Percentiles rank a stretch among this genome's conserved stretches.
Conservation (phyloP, 2,888 invertebrate species). For the Agrotis segetum region DNA sequence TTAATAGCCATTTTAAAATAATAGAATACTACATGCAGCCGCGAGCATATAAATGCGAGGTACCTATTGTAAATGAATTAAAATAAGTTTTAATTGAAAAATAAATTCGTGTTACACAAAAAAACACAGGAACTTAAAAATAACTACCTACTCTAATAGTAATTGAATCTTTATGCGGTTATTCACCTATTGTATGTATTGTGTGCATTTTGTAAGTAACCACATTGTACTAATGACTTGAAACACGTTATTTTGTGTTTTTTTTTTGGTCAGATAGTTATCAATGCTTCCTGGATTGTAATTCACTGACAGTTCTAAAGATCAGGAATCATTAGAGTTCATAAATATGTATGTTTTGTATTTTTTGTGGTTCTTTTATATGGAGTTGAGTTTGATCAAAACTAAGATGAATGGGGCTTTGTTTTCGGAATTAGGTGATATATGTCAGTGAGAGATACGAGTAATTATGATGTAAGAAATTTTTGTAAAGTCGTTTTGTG, state of each 20-base stretch:
- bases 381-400: too few species aligned
- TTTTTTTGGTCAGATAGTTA: slow-evolving; percentile 28
- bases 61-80: slow-evolving; percentile 18
- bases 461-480: too few species aligned
- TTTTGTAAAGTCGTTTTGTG: too few species aligned
- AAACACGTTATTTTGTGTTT: slow-evolving; percentile 37
- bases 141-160: background rate
- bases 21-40: background rate
- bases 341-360: slow-evolving; percentile 23
- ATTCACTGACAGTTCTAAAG: slow-evolving; percentile 39
- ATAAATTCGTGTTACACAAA: slow-evolving; percentile 6
- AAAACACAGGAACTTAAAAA: slow-evolving; percentile 38
- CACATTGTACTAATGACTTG: slow-evolving; percentile 23
- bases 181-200: slow-evolving; percentile 19
- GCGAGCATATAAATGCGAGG: background rate
- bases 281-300: slow-evolving; percentile 44
- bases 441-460: too few species aligned
- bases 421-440: too few species aligned
- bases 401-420: too few species aligned
- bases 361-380: slow-evolving; percentile 7
- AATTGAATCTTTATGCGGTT: slow-evolving; percentile 13
- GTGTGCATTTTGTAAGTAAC: background rate
- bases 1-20: background rate
- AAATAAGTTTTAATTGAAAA: slow-evolving; percentile 13
- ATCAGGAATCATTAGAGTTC: slow-evolving; percentile 40